Base-by-base conservation (phyloP, 2,797 vertebrate species). In the Aphelocoma californica region DNA sequence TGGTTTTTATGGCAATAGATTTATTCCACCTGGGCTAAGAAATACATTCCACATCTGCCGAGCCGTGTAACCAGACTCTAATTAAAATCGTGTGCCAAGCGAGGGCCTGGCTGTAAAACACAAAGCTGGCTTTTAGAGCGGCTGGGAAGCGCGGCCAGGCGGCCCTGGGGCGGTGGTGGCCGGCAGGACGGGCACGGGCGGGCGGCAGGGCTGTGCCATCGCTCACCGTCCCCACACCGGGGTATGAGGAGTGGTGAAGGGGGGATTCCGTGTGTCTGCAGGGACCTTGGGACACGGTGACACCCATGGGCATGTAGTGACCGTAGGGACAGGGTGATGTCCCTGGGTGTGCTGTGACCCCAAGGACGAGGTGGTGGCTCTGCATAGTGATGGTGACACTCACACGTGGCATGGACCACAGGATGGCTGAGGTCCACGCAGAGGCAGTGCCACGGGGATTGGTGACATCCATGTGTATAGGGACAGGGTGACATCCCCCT, bases 11-110 rank as follows among this genome's bases (percentile, higher is more conserved):
- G 95, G 94, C 94, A 92, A 95, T 97, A 98, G 98, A 98, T 98
- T 98, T 98, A 97, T 98, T 98, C 97, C 98, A 98, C 97, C 97
- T 98, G 98, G 97, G 97, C 95, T 96, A 92, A 97, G 97, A 96
- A 97, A 95, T 94, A 83, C 98, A 98, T 98, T 98, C 98, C 98
- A 98, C 98, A 98, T 98, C 97, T 97, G 98, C 97, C 92, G 92
- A 97, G 96, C 97, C 96, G 90, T 98, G 97, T 97, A 95, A 98
- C 96, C 97, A 97, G 98, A 98, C 97, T 96, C 98, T 98, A 98
- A 98, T 98, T 98, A 97, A 97, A 98, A 98, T 98, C 97, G 96
- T 97, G 98, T 96, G 97, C 97, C 96, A 97, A 92, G 97, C 69
- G 92, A 96, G 95, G 96, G 94, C 93, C 97, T 70, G 92, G 90